These are phyloP conservation scores for Xerus rutilus DNA, from an alignment of 2,797 vertebrate species.

Conservation along the genomic window DNA sequence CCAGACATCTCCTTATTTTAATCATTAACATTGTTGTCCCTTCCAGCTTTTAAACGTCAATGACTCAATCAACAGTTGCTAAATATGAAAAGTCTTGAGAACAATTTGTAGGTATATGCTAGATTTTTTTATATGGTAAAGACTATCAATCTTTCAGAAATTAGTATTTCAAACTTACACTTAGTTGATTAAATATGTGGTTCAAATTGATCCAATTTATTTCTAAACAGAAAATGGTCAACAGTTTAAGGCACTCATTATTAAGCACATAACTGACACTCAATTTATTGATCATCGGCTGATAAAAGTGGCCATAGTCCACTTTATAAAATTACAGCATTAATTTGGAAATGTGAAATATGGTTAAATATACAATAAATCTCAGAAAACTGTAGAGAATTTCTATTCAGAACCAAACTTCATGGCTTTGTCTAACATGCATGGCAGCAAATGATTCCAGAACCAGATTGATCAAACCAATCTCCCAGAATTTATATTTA, in stretches of 20 bases:
- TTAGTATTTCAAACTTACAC: slow-evolving; percentile 68
- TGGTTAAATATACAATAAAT: slow-evolving; percentile 46
- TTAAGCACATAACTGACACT: slow-evolving; percentile 30
- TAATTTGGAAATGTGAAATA: slow-evolving; percentile 58
- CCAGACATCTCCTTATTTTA: slow-evolving; percentile 21
- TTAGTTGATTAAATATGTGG: slow-evolving; percentile 67
- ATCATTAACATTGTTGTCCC: slow-evolving; percentile 30
- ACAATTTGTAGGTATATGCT: slow-evolving; percentile 36
- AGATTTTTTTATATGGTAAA: slow-evolving; percentile 38
- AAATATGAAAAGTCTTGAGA: slow-evolving; percentile 60
- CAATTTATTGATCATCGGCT: slow-evolving; percentile 50
- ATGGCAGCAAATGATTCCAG: slow-evolving; percentile 72
- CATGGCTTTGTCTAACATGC: slow-evolving; percentile 73
- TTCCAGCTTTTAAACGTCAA: slow-evolving; percentile 57
- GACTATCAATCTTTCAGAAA: slow-evolving; percentile 58
- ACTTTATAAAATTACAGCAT: slow-evolving; percentile 54
- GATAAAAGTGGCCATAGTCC: slow-evolving; percentile 43
- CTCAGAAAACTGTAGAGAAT: slow-evolving; percentile 49
- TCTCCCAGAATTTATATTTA: slow-evolving; percentile 27
- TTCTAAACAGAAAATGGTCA: slow-evolving; percentile 67
- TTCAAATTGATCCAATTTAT: slow-evolving; percentile 68
- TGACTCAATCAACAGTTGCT: slow-evolving; percentile 40
- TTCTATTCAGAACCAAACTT: slow-evolving; percentile 56
- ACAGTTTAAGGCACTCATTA: slow-evolving; percentile 62
- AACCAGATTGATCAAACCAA: slow-evolving; percentile 43